Base-by-base conservation (phyloP, 1,140 invertebrate species). In the Polypedilum vanderplanki region DNA sequence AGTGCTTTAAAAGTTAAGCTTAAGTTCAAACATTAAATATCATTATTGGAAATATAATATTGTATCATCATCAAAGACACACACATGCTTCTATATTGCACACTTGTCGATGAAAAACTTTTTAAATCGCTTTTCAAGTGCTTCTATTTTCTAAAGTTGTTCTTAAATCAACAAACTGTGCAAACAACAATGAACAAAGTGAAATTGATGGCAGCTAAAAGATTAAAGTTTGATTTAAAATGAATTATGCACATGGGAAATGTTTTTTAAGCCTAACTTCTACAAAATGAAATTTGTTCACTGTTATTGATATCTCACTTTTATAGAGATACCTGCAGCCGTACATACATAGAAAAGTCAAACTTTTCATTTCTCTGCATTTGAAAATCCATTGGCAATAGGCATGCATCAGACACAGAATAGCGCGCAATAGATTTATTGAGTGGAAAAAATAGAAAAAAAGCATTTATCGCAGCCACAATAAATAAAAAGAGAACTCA, bases 221-320 rank as follows among this genome's bases (percentile, higher is more conserved):
- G 46, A 57, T 57, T 57, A 57, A 57, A 57, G 46, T 57, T 57
- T 57, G 46, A 57, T 57, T 57, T 57, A 57, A 57, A 57, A 57
- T 57, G 46, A 57, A 57, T 57, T 57, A n/a, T n/a, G n/a, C 46
- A 57, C n/a, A 15, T n/a, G 46, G 46, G 46, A 57, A 57, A n/a
- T 57, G 46, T n/a, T 57, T 33, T 33, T 57, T n/a, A 15, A 12
- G 46, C n/a, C 46, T 57, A 57, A 57, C 46, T 57, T 57, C n/a
- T n/a, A n/a, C n/a, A n/a, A n/a, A n/a, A n/a, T n/a, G n/a, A n/a
- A n/a, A n/a, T n/a, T n/a, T n/a, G n/a, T n/a, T n/a, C 10, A 4
- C 46, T 57, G 46, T 15, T 57, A 57, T 57, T 57, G 46, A 57
- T 57, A 57, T 57, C 46, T 57, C 46, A 12, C 46, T 4, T 8